phyloP scores from a whole-genome alignment of 2,888 invertebrate genomes.

The Hipparchia sbordonii region DNA sequence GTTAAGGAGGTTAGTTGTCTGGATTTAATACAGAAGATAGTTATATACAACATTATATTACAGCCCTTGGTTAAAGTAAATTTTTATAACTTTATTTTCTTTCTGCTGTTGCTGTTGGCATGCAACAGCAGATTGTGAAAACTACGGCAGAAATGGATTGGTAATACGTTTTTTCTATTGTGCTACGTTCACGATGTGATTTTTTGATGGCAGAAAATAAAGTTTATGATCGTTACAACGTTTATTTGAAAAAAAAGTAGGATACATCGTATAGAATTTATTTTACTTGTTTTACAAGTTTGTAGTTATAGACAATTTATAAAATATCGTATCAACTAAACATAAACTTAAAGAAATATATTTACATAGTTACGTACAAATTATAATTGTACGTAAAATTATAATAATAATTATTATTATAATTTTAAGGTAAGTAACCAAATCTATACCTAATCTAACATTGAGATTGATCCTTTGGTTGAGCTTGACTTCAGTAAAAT shows the following conservation, averaged over 20 bases:
- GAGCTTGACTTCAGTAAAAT: conserved; percentile 31
- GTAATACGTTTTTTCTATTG: too few species aligned
- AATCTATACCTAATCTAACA: conserved; percentile 46
- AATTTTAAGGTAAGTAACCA: conserved; percentile 21
- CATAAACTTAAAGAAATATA: conserved; percentile 29
- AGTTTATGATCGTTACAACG: too few species aligned
- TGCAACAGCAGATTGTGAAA: too few species aligned
- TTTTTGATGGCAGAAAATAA: too few species aligned
- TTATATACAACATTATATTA: not conserved
- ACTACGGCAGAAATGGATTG: too few species aligned
- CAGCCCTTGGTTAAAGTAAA: too few species aligned
- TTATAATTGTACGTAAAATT: conserved; percentile 1
- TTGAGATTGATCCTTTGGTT: conserved; percentile 56
- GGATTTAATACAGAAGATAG: not conserved
- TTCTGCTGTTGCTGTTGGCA: too few species aligned
- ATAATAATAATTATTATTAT: conserved; percentile 1
- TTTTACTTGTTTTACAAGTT: not conserved
- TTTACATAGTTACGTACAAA: conserved; percentile 25
- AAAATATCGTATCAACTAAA: not conserved
- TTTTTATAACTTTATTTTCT: too few species aligned
- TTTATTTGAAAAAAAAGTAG: too few species aligned
- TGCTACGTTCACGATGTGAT: too few species aligned
- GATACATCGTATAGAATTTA: too few species aligned
- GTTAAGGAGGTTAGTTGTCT: not conserved
- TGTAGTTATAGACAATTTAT: not conserved